Percentiles rank a stretch among this genome's conserved stretches.
phyloP scores from a whole-genome alignment of 2,888 invertebrate genomes.

The Catonia carolina region DNA sequence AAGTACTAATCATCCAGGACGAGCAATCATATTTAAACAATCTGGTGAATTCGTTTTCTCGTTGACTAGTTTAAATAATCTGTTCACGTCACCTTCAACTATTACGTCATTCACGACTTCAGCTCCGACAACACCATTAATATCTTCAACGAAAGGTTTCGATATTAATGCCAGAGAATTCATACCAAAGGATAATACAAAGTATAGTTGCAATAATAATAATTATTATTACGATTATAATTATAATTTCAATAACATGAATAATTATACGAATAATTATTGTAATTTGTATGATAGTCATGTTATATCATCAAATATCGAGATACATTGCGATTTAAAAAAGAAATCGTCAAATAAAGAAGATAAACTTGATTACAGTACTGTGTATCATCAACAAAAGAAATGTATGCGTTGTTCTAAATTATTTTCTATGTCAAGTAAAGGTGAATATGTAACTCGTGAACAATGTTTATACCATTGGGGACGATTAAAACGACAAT shows the following conservation, averaged over 20 bases:
- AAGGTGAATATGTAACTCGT: constrained; percentile 62
- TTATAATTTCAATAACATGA: no score
- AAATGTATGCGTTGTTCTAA: constrained; percentile 67
- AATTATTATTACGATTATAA: no score
- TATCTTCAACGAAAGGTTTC: constrained; percentile 36
- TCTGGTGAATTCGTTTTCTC: not conserved
- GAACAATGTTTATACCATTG: constrained; percentile 83
- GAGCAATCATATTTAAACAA: constrained; percentile 55
- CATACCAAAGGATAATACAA: constrained; percentile 44
- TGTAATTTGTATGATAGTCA: no score
- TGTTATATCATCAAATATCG: no score
- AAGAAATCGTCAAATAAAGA: constrained; percentile 17
- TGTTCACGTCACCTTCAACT: constrained; percentile 39
- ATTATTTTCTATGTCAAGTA: constrained; percentile 60
- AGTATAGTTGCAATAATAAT: not conserved
- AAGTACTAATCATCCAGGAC: constrained; percentile 52
- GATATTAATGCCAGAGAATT: constrained; percentile 64
- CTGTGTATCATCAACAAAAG: no score
- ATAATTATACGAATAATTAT: no score
- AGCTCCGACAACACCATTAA: not conserved
- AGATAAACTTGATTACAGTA: constrained; percentile 24
- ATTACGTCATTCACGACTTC: constrained; percentile 39
- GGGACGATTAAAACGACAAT: constrained; percentile 63
- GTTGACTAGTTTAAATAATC: not conserved
- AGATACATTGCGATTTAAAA: not conserved